These are phyloP conservation scores for Drosophila kurseongensis DNA, from an alignment of 1,140 invertebrate genomes.

Conservation along the genomic window DNA sequence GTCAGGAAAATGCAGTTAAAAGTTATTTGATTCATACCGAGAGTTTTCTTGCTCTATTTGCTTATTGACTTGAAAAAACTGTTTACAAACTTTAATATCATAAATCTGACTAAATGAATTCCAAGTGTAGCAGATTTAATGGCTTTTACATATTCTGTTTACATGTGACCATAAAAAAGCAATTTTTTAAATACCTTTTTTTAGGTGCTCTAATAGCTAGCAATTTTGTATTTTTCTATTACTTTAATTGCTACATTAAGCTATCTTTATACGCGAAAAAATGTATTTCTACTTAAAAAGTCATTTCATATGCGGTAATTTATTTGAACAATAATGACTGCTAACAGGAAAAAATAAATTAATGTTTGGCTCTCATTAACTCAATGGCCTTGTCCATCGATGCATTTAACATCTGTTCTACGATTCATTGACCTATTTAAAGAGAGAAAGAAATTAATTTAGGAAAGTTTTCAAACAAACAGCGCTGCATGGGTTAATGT, in stretches of 20 bases:
- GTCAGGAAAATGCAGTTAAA: conserved; percentile 1
- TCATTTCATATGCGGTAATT: conserved; percentile 6
- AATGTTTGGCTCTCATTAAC: conserved; percentile 42
- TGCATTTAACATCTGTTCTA: conserved; percentile 30
- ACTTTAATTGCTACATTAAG: too few species aligned
- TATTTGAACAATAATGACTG: conserved; percentile 16
- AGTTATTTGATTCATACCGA: conserved; percentile 1
- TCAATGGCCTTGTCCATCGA: conserved; percentile 28
- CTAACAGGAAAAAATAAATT: conserved; percentile 20
- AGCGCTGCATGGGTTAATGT: conserved; percentile 9
- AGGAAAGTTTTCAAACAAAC: background rate
- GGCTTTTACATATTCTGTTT: background rate
- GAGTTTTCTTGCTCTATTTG: background rate
- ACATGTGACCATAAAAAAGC: background rate
- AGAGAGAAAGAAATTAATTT: conserved; percentile 1
- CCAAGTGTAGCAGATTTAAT: background rate
- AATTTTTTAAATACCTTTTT: background rate
- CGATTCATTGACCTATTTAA: conserved; percentile 22
- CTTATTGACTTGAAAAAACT: background rate
- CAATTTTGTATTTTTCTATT: conserved; percentile 4
- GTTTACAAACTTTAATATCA: background rate
- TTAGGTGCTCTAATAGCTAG: background rate
- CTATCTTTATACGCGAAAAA: background rate
- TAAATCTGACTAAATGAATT: background rate
- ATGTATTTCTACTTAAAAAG: conserved; percentile 8